These are phyloP conservation scores for Andrena chrysosceles DNA, from an alignment of 2,888 invertebrate species.

Conservation along the genomic window DNA sequence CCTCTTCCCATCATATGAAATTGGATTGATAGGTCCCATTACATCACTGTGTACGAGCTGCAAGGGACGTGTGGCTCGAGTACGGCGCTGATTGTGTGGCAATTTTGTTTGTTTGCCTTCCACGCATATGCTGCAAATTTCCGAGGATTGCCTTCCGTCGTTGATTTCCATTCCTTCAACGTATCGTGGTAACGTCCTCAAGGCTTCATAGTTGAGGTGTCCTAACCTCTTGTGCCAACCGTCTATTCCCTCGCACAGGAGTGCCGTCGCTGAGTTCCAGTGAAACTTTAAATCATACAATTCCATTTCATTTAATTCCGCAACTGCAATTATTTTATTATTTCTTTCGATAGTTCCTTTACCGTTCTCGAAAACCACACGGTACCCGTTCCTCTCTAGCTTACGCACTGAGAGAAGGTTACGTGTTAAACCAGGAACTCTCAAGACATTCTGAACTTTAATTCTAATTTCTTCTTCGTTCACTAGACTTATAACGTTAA, in stretches of 20 bases:
- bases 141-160: not conserved
- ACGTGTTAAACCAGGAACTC: not conserved
- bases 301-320: not conserved
- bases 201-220: not conserved
- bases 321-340: not conserved
- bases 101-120: slow-evolving; percentile 10
- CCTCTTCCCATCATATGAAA: slow-evolving; percentile 63
- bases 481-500: too few species aligned
- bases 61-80: slow-evolving; percentile 39
- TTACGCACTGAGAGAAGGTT: slow-evolving; percentile 11
- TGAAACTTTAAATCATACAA: not conserved
- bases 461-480: too few species aligned
- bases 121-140: slow-evolving; percentile 2
- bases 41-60: slow-evolving; percentile 72
- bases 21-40: slow-evolving; percentile 69
- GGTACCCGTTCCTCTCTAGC: not conserved
- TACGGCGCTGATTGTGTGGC: not conserved
- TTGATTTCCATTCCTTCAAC: not conserved
- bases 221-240: not conserved
- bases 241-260: not conserved
- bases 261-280: not conserved
- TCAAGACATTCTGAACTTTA: too few species aligned
- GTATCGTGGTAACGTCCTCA: not conserved
- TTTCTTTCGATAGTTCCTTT: not conserved
- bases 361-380: not conserved